phyloP scores from a whole-genome alignment of 2,888 invertebrate genomes.

The Lordiphosa andalusiaca region DNA sequence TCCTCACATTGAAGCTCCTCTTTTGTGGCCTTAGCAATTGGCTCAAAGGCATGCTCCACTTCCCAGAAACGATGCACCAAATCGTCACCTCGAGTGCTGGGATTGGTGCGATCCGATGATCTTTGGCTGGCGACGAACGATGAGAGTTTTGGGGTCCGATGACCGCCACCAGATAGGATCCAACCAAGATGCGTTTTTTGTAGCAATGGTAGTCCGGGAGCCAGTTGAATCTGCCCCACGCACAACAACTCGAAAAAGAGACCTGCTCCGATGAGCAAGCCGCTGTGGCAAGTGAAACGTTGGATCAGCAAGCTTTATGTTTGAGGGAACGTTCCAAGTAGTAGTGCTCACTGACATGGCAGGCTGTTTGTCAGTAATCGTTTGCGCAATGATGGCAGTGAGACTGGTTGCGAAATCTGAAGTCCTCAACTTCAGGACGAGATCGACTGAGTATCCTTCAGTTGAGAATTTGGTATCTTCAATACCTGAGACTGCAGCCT shows the following conservation, averaged over 20 bases:
- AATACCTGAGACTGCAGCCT: background rate
- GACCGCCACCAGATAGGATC: background rate
- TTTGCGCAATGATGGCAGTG: too few species aligned
- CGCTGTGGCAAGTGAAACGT: background rate
- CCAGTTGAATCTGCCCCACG: constrained; percentile 3
- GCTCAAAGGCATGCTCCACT: too few species aligned
- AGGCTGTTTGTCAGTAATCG: background rate
- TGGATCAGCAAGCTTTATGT: background rate
- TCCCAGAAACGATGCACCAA: too few species aligned
- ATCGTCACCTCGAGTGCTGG: too few species aligned
- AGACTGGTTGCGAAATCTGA: too few species aligned
- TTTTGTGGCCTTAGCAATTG: too few species aligned
- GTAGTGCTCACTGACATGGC: background rate
- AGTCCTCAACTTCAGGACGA: background rate
- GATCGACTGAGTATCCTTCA: background rate
- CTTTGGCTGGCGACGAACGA: too few species aligned
- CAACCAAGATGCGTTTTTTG: background rate
- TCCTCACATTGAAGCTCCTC: too few species aligned
- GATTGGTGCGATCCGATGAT: too few species aligned
- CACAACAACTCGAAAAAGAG: background rate
- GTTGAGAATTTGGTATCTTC: background rate
- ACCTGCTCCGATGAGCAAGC: background rate
- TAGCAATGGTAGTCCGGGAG: too few species aligned
- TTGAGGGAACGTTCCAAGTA: background rate
- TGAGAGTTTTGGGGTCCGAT: too few species aligned